These are phyloP conservation scores for Rhimphoctona megacephalus DNA, from an alignment of 2,888 invertebrate genomes.

Conservation along the genomic window DNA sequence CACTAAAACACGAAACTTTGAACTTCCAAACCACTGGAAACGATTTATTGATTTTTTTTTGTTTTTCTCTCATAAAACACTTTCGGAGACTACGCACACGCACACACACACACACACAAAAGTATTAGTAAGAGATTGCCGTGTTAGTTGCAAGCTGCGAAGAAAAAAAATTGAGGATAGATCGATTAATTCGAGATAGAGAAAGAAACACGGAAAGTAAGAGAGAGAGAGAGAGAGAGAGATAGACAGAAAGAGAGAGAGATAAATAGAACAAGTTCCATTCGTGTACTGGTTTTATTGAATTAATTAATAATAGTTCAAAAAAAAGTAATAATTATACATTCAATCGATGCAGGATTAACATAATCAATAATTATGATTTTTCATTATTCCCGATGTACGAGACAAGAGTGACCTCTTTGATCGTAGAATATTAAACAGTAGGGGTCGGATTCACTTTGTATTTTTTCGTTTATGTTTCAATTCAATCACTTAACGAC, in stretches of 20 bases:
- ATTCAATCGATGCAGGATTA: constrained; percentile 68
- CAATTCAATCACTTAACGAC: constrained; percentile 8
- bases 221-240: constrained; percentile 50
- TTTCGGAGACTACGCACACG: constrained; percentile 62
- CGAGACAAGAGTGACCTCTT: constrained; percentile 25
- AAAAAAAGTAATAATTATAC: constrained; percentile 62
- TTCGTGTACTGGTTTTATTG: constrained; percentile 79
- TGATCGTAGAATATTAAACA: constrained; percentile 43
- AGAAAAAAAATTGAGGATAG: constrained; percentile 73
- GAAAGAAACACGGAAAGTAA: not conserved
- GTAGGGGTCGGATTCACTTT: constrained; percentile 20
- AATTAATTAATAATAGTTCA: constrained; percentile 58
- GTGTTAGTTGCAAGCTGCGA: constrained; percentile 82
- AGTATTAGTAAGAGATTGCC: constrained; percentile 80
- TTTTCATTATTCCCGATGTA: constrained; percentile 19
- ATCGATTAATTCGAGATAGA: constrained; percentile 68
- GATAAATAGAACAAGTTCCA: constrained; percentile 77
- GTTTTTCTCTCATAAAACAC: constrained; percentile 14
- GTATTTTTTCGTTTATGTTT: not conserved
- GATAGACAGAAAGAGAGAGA: no score
- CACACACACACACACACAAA: not conserved
- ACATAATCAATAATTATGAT: constrained; percentile 62
- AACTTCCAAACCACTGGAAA: constrained; percentile 33
- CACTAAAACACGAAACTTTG: constrained; percentile 36
- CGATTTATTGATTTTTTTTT: constrained; percentile 25